Evolutionary conservation across 2,113 vertebrate species (phyloP).

Genomic region (Podiceps cristatus): DNA sequence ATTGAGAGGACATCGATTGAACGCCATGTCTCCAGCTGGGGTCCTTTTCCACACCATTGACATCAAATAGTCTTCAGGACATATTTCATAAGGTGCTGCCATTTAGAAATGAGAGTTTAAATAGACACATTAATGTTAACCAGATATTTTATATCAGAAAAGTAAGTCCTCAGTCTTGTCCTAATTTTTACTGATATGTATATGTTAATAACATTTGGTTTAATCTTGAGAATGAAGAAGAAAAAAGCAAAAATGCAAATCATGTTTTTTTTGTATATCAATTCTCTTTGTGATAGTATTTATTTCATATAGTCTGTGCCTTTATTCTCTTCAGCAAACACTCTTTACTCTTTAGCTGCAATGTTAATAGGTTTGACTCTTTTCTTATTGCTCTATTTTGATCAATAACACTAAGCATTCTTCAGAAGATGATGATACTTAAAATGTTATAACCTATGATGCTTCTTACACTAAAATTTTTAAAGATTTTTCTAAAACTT

Average conservation of each 20-base stretch:
- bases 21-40: conserved; percentile 94
- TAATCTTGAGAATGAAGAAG: background rate
- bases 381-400: background rate
- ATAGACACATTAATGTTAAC: background rate
- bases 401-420: background rate
- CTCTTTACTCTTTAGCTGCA: background rate
- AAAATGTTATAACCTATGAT: background rate
- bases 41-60: conserved; percentile 98
- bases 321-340: background rate
- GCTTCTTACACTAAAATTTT: background rate
- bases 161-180: background rate
- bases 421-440: background rate
- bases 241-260: background rate
- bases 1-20: conserved; percentile 95
- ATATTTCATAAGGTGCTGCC: conserved; percentile 97
- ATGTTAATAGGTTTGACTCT: background rate
- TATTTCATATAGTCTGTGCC: background rate
- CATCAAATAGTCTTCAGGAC: conserved; percentile 95
- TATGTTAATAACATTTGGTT: background rate
- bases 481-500: background rate
- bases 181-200: background rate
- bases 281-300: background rate
- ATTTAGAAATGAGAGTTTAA: conserved; percentile 63
- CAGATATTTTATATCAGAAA: background rate
- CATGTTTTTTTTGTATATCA: background rate